A percentile compares a stretch with the other conserved stretches of the same genome.
These are phyloP conservation scores for Sisyra terminalis DNA, from an alignment of 2,888 invertebrate genomes.

Conservation along the genomic window DNA sequence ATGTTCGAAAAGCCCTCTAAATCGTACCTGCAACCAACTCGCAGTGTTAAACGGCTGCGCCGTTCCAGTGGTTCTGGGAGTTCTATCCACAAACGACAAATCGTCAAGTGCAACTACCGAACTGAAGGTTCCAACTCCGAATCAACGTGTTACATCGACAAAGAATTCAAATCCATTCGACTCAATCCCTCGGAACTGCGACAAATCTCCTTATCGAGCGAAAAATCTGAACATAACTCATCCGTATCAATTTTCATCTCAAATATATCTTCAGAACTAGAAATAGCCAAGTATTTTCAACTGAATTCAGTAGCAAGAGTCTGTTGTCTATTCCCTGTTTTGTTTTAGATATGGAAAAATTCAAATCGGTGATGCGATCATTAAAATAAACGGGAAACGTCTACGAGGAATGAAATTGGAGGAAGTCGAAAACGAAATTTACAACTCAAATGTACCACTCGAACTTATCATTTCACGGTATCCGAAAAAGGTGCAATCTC, in stretches of 20 bases:
- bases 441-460: slow-evolving; percentile 23
- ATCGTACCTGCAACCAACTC: not conserved
- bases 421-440: slow-evolving; percentile 32
- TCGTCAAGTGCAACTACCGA: not conserved
- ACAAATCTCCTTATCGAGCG: not conserved
- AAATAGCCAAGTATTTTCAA: slow-evolving; percentile 28
- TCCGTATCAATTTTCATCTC: slow-evolving; percentile 27
- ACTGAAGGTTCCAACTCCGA: not conserved
- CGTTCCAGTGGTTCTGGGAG: slow-evolving; percentile 1
- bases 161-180: slow-evolving; percentile 7
- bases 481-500: not conserved
- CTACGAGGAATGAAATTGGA: slow-evolving; percentile 54
- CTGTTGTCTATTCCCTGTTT: not conserved
- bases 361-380: slow-evolving; percentile 73
- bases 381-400: slow-evolving; percentile 73
- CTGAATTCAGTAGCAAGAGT: not conserved
- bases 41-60: slow-evolving; percentile 5
- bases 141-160: slow-evolving; percentile 2
- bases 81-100: slow-evolving; percentile 1
- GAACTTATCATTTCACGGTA: slow-evolving; percentile 25
- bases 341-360: slow-evolving; percentile 58
- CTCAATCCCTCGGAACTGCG: not conserved
- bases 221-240: slow-evolving; percentile 9
- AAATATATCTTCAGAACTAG: slow-evolving; percentile 30
- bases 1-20: not conserved